Evolutionary conservation across 2,888 invertebrate species (phyloP), one percentile per base, ranked within the genome.

Genomic region (Lithophane socia): DNA sequence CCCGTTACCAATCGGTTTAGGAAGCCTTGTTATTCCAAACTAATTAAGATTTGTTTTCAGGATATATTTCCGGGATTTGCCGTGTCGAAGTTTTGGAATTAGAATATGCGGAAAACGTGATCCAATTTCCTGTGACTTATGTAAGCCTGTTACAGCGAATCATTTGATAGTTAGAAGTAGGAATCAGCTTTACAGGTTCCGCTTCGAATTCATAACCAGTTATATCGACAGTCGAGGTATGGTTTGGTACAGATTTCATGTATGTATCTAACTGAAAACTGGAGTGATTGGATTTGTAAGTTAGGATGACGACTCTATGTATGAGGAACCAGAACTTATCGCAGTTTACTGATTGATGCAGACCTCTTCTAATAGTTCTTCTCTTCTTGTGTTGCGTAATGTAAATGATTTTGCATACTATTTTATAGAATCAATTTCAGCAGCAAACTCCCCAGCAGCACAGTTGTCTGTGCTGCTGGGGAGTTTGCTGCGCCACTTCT

Each of bases 81-180:
- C 37, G 37, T 54, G 66, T 63, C 66, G 29, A 84, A 83, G 49
- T 79, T 84, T 79, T 56, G 63, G 67, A 83, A 83, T 80, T 69
- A 54, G n/a, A 83, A 84, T 83, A 84, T 84, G 67, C 71, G 84
- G 85, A 80, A 73, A 80, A 85, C 73, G 65, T 85, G 85, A 66
- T 73, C 73, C 68, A 82, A 80, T 84, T 73, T 66, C 73, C 73
- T 69, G 29, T 80, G 73, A 80, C 68, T 69, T 79, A 72, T 72
- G 44, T 81, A 65, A 73, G 68, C 66, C 44, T 78, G 49, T 71
- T 84, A 74, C 42, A 44, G 29, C 4, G 58, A 71, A 72, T 71
- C 10, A 70, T 67, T 61, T 49, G 37, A 29, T 77, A 77, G 58
- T 68, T 54, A n/a, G 13, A 2, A n/a, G 52, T 37, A 63, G n/a